Conservation (phyloP, 2,888 invertebrate species). For the Eledone cirrhosa region DNA sequence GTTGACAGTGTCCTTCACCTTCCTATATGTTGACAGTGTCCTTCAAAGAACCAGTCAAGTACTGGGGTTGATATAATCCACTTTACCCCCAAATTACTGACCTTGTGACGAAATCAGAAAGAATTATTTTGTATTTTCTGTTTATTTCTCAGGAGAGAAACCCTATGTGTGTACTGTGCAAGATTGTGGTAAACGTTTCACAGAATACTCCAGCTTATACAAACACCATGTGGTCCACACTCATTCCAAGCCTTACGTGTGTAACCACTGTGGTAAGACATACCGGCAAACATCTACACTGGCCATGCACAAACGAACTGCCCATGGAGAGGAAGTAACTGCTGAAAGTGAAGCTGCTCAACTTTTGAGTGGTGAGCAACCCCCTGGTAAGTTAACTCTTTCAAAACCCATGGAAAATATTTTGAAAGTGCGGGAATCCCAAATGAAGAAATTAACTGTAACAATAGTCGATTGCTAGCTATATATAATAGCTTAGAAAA, state of each 20-base stretch:
- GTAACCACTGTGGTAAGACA: slow-evolving; percentile 72
- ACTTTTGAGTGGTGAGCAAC: neutral
- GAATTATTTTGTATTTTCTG: neutral
- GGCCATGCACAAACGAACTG: slow-evolving; percentile 73
- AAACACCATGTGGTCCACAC: slow-evolving; percentile 76
- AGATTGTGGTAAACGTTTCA: slow-evolving; percentile 75
- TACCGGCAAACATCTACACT: slow-evolving; percentile 74
- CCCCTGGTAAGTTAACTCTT: slow-evolving; percentile 32
- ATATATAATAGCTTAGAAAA: no score
- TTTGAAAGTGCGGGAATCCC: no score
- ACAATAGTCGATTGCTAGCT: no score
- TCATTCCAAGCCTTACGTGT: slow-evolving; percentile 72
- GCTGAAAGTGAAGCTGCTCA: slow-evolving; percentile 46
- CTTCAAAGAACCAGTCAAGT: no score
- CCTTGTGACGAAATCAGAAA: no score
- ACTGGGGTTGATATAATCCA: no score
- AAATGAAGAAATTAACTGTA: no score
- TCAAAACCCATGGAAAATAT: neutral
- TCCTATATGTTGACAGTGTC: no score
- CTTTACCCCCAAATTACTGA: no score
- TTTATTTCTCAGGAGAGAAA: slow-evolving; percentile 69
- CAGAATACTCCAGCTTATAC: slow-evolving; percentile 77
- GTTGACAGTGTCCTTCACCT: no score
- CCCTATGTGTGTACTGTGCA: slow-evolving; percentile 74
- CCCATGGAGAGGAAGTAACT: slow-evolving; percentile 68